A percentile compares a stretch with the other conserved stretches of the same genome.
These are phyloP conservation scores for Campylomormyrus numenius DNA, from an alignment of 2,113 vertebrate genomes.

Conservation along the genomic window DNA sequence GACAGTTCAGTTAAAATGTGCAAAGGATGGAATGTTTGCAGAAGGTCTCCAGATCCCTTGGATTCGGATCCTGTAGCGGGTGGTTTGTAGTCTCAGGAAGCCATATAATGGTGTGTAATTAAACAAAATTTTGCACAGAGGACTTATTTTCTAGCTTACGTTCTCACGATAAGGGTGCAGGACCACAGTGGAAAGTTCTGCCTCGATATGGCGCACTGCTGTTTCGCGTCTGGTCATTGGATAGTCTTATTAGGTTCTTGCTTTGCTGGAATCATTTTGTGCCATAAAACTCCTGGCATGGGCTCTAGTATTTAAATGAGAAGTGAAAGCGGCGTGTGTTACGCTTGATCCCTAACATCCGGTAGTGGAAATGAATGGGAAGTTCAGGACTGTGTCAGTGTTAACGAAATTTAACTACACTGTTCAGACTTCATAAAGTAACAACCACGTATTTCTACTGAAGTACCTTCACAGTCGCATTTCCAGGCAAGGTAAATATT, in stretches of 20 bases:
- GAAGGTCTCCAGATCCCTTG: constrained; percentile 14
- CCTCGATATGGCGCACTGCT: background rate
- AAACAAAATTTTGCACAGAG: constrained; percentile 11
- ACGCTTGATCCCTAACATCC: background rate
- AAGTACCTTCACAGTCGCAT: background rate
- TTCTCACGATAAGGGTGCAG: constrained; percentile 14
- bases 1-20: constrained; percentile 12
- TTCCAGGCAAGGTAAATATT: background rate
- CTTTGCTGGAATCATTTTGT: background rate
- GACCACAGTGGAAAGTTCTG: background rate
- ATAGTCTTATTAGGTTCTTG: background rate
- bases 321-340: background rate
- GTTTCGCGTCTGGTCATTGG: background rate
- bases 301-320: background rate
- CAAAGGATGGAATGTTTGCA: constrained; percentile 8
- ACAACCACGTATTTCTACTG: background rate
- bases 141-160: constrained; percentile 12
- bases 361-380: background rate
- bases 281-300: background rate
- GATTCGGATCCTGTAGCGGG: background rate
- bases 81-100: constrained; percentile 15
- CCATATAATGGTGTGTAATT: constrained; percentile 22
- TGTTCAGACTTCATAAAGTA: background rate
- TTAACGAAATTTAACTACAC: background rate
- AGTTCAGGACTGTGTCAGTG: background rate